phyloP scores from a whole-genome alignment of 2,888 invertebrate genomes.

The Epistrophella euchroma region DNA sequence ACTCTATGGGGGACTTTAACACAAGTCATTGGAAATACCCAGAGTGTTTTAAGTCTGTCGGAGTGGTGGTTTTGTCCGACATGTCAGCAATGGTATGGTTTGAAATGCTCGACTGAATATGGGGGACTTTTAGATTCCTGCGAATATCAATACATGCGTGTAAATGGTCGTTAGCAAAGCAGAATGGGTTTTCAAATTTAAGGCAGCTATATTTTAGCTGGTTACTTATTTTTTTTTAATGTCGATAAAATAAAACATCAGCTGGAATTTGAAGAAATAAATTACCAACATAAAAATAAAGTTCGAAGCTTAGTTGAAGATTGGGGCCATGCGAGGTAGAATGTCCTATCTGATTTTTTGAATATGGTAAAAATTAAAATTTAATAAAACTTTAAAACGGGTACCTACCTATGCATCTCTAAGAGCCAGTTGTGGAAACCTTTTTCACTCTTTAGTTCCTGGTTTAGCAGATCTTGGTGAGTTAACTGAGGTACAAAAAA shows the following conservation, averaged over 20 bases:
- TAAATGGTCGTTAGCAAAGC: constrained; percentile 61
- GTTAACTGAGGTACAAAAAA: no score
- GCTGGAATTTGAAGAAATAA: not conserved
- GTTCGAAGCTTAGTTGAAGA: not conserved
- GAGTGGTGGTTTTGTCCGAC: constrained; percentile 73
- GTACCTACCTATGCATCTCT: no score
- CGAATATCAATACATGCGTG: constrained; percentile 56
- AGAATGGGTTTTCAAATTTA: constrained; percentile 22
- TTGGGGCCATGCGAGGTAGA: no score
- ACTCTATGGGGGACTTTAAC: constrained; percentile 39
- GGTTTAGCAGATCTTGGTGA: no score
- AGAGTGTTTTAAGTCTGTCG: constrained; percentile 56
- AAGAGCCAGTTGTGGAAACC: no score
- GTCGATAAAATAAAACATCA: not conserved
- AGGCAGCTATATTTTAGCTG: not conserved
- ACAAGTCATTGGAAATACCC: constrained; percentile 68
- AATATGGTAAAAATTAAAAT: no score
- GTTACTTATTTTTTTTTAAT: not conserved
- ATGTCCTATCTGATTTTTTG: no score
- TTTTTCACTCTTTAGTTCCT: no score
- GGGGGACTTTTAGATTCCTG: constrained; percentile 16
- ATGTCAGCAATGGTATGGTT: constrained; percentile 20
- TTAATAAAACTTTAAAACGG: no score
- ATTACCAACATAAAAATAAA: not conserved
- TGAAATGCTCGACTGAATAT: constrained; percentile 38